These are phyloP conservation scores for Alloscopus bannaensis DNA, from an alignment of 2,888 invertebrate genomes.

Conservation along the genomic window DNA sequence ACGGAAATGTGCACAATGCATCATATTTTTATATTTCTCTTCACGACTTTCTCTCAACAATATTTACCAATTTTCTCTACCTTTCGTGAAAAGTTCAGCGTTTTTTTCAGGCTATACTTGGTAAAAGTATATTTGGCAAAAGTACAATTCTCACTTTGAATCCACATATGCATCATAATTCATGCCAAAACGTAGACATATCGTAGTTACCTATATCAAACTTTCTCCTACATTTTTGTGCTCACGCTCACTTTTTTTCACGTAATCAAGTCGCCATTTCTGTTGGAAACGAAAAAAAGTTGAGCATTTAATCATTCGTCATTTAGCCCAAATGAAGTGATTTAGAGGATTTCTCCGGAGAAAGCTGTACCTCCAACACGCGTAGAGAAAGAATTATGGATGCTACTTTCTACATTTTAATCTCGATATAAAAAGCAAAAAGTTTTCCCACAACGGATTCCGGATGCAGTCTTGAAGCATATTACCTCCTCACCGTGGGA, in stretches of 20 bases:
- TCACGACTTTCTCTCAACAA: too few relatives aligned
- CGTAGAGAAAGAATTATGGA: constrained; percentile 15
- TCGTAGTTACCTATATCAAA: too few relatives aligned
- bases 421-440: constrained; percentile 32
- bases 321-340: constrained; percentile 56
- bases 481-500: constrained; percentile 6
- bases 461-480: background rate
- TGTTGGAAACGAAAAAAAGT: constrained; percentile 27
- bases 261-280: constrained; percentile 50
- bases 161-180: constrained; percentile 45
- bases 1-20: constrained; percentile 61
- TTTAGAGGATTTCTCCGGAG: constrained; percentile 27
- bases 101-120: too few relatives aligned
- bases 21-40: constrained; percentile 34
- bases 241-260: constrained; percentile 11
- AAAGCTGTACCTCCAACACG: constrained; percentile 8
- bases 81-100: too few relatives aligned
- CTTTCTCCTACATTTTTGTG: too few relatives aligned
- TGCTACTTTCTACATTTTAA: constrained; percentile 34
- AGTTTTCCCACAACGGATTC: constrained; percentile 17
- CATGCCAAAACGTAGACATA: too few relatives aligned
- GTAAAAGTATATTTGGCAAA: too few relatives aligned
- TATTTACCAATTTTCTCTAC: too few relatives aligned
- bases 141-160: too few relatives aligned
- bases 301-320: constrained; percentile 58